Base-by-base conservation (phyloP, 2,888 invertebrate genomes). In the Troides helena region DNA sequence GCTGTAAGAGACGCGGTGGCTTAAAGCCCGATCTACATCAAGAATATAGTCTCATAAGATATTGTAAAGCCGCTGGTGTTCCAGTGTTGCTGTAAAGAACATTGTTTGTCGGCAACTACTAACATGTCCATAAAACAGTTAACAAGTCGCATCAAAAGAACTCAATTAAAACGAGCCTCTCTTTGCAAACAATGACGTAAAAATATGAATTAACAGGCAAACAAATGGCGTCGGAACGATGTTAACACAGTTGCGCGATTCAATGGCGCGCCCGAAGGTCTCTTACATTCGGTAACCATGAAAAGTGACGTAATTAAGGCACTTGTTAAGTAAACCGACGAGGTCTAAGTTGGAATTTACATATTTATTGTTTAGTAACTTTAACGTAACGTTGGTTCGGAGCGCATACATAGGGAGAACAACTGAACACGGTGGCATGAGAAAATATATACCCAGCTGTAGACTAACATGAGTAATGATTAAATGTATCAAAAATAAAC, bases 201-300 rank as follows among this genome's bases (percentile, higher is more conserved):
- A 56, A 74, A 71, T 73, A 70, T 59, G 62, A 57, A 62, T 68
- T 69, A 73, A 73, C 67, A 74, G 46, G 63, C 70, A 71, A 73
- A 75, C 73, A 12, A 46, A 73, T 72, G 73, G 70, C 72, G 78
- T 81, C 80, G 80, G 10, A 79, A 78, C 63, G 53, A 63, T 83
- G 80, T 85, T 82, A 74, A 78, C 78, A 79, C 85, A 85, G 82
- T 78, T 85, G 85, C 74, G 62, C 71, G 62, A 67, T 69, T 77
- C 78, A 77, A 77, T 76, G 72, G 72, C 62, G 63, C 62, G 57
- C 66, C 65, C 73, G 75, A 76, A 78, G 77, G 79, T 78, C 77
- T 75, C 36, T 56, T 36, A 69, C 78, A 72, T 79, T 79, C 79
- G 78, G 80, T 80, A 79, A 76, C 78, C 77, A 79, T 81, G 70